phyloP scores from a whole-genome alignment of 2,797 vertebrate species.

The Melanotaenia nigrans region DNA sequence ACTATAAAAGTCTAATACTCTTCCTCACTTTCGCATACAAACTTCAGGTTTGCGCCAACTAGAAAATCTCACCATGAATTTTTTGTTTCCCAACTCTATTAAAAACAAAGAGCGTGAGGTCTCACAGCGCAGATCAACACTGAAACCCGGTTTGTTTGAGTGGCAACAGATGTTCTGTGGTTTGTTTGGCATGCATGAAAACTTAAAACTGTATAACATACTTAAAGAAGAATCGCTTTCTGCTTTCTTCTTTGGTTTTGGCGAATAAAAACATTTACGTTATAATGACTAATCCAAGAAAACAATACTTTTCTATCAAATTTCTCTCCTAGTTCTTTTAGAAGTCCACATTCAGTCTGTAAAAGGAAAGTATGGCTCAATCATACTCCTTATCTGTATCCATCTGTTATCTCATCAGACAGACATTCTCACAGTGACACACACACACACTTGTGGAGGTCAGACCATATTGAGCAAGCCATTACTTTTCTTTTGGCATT shows the following conservation, averaged over 20 bases:
- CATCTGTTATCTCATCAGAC: slow-evolving; percentile 27
- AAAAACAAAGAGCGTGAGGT: neutral
- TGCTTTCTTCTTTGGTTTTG: slow-evolving; percentile 15
- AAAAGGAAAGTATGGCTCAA: slow-evolving; percentile 14
- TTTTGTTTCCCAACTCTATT: neutral
- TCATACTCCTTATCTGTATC: slow-evolving; percentile 30
- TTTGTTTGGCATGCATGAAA: slow-evolving; percentile 27
- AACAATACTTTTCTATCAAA: slow-evolving; percentile 4
- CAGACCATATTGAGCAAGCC: slow-evolving; percentile 15
- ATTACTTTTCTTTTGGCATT: slow-evolving; percentile 13
- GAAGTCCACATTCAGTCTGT: slow-evolving; percentile 10
- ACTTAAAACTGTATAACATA: slow-evolving; percentile 28
- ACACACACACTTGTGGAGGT: slow-evolving; percentile 6
- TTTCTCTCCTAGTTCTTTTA: neutral
- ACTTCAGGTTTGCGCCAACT: slow-evolving; percentile 4
- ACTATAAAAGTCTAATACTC: slow-evolving; percentile 62
- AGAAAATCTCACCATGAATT: slow-evolving; percentile 18
- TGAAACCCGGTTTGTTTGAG: slow-evolving; percentile 15
- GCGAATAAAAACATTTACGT: slow-evolving; percentile 11
- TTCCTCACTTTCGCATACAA: slow-evolving; percentile 50
- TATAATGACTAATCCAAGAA: slow-evolving; percentile 19
- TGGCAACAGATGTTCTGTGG: slow-evolving; percentile 33
- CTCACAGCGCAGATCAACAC: slow-evolving; percentile 17
- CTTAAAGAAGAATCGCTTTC: slow-evolving; percentile 23
- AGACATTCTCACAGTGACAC: slow-evolving; percentile 12